Evolutionary conservation across 2,888 invertebrate species (phyloP).

Genomic region (Synanthedon vespiformis): DNA sequence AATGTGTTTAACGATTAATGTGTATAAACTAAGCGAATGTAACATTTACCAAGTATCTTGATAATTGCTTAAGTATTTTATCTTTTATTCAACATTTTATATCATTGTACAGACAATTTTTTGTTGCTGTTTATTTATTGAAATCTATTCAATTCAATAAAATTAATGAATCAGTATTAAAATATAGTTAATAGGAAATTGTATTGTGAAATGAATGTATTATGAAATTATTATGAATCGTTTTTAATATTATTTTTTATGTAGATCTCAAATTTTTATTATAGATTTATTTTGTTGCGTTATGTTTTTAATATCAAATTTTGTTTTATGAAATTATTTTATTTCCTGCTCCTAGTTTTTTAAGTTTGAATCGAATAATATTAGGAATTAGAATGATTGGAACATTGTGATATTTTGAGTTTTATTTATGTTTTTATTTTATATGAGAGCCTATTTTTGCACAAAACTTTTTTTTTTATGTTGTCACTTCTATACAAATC

Average conservation of each 20-base stretch:
- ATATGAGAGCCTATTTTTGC: not conserved
- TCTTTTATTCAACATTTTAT: too few species aligned
- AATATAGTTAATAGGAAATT: conserved; percentile 11
- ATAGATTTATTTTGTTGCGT: not conserved
- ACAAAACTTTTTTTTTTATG: not conserved
- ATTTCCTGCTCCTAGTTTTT: too few species aligned
- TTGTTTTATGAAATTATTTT: too few species aligned
- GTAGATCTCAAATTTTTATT: conserved; percentile 18
- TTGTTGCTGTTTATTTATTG: not conserved
- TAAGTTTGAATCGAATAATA: not conserved
- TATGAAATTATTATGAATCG: conserved; percentile 14
- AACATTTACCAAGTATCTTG: too few species aligned
- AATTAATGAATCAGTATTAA: conserved; percentile 39
- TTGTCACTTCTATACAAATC: too few species aligned
- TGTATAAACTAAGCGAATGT: too few species aligned
- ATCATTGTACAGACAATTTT: too few species aligned
- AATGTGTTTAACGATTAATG: too few species aligned
- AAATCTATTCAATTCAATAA: not conserved
- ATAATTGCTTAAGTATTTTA: too few species aligned
- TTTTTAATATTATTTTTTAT: conserved; percentile 24
- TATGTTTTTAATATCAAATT: too few species aligned
- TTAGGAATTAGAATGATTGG: not conserved
- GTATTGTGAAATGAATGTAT: conserved; percentile 1
- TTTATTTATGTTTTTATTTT: conserved; percentile 1
- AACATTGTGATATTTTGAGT: conserved; percentile 3